phyloP scores from a whole-genome alignment of 2,888 invertebrate genomes.

The Heliconius ethilla region DNA sequence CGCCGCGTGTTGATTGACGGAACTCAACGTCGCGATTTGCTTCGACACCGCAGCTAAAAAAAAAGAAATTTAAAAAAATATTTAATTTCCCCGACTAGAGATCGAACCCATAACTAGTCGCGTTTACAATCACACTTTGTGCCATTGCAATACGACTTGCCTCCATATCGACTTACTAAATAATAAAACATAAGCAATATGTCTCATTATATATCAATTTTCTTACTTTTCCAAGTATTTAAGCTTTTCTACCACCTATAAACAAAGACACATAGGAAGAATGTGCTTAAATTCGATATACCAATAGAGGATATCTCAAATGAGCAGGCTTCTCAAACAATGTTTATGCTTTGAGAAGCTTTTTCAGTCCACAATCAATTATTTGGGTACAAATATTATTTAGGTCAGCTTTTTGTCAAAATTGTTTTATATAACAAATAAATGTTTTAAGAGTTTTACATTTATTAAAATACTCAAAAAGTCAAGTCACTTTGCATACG shows the following conservation, averaged over 20 bases:
- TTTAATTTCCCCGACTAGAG: no score
- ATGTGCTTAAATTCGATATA: constrained; percentile 21
- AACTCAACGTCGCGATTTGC: no score
- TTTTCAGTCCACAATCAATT: not conserved
- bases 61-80: no score
- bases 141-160: no score
- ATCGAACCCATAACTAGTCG: no score
- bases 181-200: not conserved
- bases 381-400: not conserved
- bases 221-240: not conserved
- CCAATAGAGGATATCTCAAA: constrained; percentile 2
- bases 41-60: no score
- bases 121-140: no score
- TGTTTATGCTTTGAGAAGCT: not conserved
- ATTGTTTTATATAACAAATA: not conserved
- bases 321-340: not conserved
- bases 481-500: no score
- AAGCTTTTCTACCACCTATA: not conserved
- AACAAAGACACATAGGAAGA: not conserved
- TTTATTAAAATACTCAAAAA: not conserved
- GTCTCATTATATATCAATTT: not conserved
- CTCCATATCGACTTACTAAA: not conserved
- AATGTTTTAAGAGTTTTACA: not conserved
- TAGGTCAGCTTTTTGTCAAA: not conserved
- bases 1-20: no score